Evolutionary conservation across 2,797 vertebrate species (phyloP).

Genomic region (Enteromius trimaculatus): DNA sequence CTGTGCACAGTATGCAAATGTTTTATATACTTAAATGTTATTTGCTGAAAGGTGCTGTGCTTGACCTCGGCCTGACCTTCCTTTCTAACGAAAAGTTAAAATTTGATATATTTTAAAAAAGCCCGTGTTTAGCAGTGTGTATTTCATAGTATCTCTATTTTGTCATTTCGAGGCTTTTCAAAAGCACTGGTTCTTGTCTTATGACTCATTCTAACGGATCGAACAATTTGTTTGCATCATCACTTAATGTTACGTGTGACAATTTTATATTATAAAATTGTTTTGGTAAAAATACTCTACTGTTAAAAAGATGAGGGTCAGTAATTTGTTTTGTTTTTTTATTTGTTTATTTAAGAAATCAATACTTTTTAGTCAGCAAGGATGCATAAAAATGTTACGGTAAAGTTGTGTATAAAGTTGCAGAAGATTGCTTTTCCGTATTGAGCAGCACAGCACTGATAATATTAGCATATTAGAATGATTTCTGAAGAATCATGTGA

Average conservation of each 20-base stretch:
- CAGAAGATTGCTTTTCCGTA: background rate
- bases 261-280: background rate
- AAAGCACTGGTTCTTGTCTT: conserved; percentile 1
- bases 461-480: background rate
- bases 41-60: background rate
- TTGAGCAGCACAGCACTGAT: background rate
- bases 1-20: background rate
- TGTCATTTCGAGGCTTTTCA: background rate
- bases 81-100: background rate
- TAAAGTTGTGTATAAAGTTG: background rate
- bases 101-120: background rate
- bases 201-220: background rate
- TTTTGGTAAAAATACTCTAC: background rate
- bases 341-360: background rate
- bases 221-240: background rate
- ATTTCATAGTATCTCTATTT: background rate
- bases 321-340: too few relatives aligned
- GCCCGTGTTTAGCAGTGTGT: background rate
- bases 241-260: background rate
- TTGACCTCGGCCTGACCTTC: background rate
- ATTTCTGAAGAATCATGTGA: background rate
- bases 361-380: background rate
- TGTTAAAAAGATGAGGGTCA: background rate
- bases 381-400: background rate
- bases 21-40: background rate